phyloP scores from a whole-genome alignment of 2,888 invertebrate species.

The Aspidiotus rigidus region DNA sequence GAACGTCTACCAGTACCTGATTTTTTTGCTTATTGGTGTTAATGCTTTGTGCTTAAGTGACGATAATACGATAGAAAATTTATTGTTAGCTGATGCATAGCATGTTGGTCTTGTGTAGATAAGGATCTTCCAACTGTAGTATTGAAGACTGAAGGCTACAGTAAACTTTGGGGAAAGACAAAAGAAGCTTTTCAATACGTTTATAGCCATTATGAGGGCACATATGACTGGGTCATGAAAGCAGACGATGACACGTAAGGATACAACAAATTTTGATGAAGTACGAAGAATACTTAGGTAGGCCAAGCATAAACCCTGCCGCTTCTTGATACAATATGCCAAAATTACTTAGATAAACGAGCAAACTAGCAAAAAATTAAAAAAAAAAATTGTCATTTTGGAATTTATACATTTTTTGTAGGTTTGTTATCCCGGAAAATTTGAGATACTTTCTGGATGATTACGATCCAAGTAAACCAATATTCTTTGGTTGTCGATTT shows the following conservation, averaged over 20 bases:
- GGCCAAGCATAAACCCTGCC: too few species aligned
- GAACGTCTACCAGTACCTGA: neutral
- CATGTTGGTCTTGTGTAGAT: conserved; percentile 23
- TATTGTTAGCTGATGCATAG: too few species aligned
- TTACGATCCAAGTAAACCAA: conserved; percentile 60
- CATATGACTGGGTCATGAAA: conserved; percentile 95
- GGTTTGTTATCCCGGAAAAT: conserved; percentile 91
- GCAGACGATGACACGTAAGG: conserved; percentile 95
- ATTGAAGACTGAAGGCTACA: conserved; percentile 80
- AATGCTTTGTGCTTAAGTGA: too few species aligned
- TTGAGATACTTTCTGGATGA: conserved; percentile 79
- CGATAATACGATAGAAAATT: too few species aligned
- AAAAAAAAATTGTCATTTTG: neutral
- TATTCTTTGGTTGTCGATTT: conserved; percentile 86
- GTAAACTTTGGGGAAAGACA: conserved; percentile 93
- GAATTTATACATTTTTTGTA: conserved; percentile 41
- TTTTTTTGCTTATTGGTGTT: too few species aligned
- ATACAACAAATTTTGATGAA: neutral
- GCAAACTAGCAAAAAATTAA: too few species aligned
- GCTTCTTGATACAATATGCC: too few species aligned
- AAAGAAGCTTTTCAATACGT: conserved; percentile 86
- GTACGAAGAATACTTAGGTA: too few species aligned
- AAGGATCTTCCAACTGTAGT: conserved; percentile 57
- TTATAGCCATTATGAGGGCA: conserved; percentile 69
- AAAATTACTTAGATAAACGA: too few species aligned